A percentile compares a stretch with the other conserved stretches of the same genome.
phyloP scores from a whole-genome alignment of 2,888 invertebrate genomes.

The Euclidia mi region DNA sequence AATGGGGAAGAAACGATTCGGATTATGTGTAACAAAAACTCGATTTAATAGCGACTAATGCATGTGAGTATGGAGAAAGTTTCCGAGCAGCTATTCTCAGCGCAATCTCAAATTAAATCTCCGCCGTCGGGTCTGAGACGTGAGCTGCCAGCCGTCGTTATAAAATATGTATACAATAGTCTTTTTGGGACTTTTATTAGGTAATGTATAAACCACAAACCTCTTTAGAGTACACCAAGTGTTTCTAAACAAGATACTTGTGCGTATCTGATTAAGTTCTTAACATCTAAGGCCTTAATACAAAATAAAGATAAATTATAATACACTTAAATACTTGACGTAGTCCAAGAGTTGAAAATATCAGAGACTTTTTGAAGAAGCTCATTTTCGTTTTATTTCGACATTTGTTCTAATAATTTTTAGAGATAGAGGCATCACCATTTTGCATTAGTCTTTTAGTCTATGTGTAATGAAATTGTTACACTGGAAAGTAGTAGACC shows the following conservation, averaged over 20 bases:
- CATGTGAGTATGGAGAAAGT: constrained; percentile 83
- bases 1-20: constrained; percentile 68
- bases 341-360: too few relatives aligned
- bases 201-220: constrained; percentile 60
- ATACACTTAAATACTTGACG: too few relatives aligned
- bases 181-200: constrained; percentile 68
- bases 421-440: too few relatives aligned
- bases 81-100: constrained; percentile 72
- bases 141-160: constrained; percentile 65
- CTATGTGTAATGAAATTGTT: too few relatives aligned
- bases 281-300: too few relatives aligned
- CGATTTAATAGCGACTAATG: constrained; percentile 78
- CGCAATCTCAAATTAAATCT: constrained; percentile 88
- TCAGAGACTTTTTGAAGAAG: too few relatives aligned
- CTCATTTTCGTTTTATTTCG: too few relatives aligned
- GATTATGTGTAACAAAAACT: constrained; percentile 73
- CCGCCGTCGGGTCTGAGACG: constrained; percentile 69
- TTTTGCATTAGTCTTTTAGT: too few relatives aligned
- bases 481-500: too few relatives aligned
- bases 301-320: too few relatives aligned
- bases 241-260: constrained; percentile 27
- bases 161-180: constrained; percentile 72
- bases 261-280: constrained; percentile 3
- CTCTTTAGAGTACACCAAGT: constrained; percentile 45
- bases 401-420: too few relatives aligned